Base-by-base conservation (phyloP, 2,888 invertebrate species). In the Hirtodrosophila duncani region DNA sequence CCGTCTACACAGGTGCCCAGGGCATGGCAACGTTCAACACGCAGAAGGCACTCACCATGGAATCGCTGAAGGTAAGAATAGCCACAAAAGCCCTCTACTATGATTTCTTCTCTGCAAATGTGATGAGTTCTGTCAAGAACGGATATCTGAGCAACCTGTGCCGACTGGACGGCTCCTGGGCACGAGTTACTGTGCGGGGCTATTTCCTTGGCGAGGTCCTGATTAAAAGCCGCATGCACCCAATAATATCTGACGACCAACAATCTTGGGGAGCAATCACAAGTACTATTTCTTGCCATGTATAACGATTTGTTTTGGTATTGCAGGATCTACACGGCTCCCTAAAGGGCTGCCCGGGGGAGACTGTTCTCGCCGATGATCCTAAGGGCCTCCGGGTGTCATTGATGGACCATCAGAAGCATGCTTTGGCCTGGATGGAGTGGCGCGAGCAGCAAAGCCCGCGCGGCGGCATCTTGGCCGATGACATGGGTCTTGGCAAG, bases 361-460 rank as follows among this genome's bases (percentile, higher is more conserved):
- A 92, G 64, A 82, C 89, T 48, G 87, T 89, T 6, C 82, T 88
- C 16, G 91, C 90, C 0, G 84, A 88, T 5, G 89, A 91, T 63
- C 94, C 94, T 0, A 79, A 82, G 17, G 91, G 91, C 0, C 84
- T 97, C 0, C 89, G 88, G 75, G 88, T 94, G 0, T 59, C 86
- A 5, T 87, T 98, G 2, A 93, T 96, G 93, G 88, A 89, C 6
- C 96, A 98, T 87, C 98, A 98, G 85, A 89, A 90, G 61, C 92
- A 93, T 75, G 98, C 95, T 0, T 87, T 98, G 0, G 90, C 93
- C 7, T 98, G 98, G 97, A 88, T 98, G 75, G 80, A 89, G 11
- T 98, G 97, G 96, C 88, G 98, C 11, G 98, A 98, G 87, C 88
- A 88, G n/a, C 94, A 96, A 84, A 92, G 91, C 39, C 94, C 95